phyloP scores from a whole-genome alignment of 2,113 vertebrate genomes.

The Heterochromis multidens region DNA sequence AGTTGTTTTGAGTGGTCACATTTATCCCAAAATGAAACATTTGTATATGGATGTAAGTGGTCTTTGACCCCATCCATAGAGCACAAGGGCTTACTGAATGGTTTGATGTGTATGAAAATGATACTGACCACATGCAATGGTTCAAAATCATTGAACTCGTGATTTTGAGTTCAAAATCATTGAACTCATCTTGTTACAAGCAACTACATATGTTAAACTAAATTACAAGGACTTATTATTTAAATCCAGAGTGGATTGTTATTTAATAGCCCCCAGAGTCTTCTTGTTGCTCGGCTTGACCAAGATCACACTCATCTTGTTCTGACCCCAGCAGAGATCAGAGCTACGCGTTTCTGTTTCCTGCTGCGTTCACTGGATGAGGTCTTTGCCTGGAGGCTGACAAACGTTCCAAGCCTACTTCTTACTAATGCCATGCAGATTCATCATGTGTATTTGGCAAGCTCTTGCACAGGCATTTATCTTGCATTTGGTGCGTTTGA shows the following conservation, averaged over 20 bases:
- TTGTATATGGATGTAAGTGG: too few species aligned
- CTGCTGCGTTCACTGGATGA: neutral
- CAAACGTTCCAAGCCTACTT: constrained; percentile 13
- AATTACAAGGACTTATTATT: neutral
- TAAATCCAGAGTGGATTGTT: neutral
- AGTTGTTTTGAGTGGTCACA: too few species aligned
- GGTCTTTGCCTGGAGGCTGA: neutral
- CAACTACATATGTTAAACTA: neutral
- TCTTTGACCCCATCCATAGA: too few species aligned
- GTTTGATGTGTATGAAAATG: too few species aligned
- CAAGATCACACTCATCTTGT: neutral
- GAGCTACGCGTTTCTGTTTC: neutral
- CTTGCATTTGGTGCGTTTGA: constrained; percentile 62
- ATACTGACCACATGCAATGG: too few species aligned
- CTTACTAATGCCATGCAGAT: constrained; percentile 45
- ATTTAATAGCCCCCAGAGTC: neutral
- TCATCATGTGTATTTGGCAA: constrained; percentile 66
- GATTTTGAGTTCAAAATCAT: too few species aligned
- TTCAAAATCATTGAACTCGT: too few species aligned
- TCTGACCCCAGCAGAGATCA: neutral
- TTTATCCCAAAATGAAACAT: too few species aligned
- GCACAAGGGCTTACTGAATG: too few species aligned
- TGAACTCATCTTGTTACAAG: too few species aligned
- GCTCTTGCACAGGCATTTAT: constrained; percentile 61
- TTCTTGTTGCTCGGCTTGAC: neutral